Percentiles rank a stretch among this genome's conserved stretches.
These are phyloP conservation scores for Genyomyrus donnyi DNA, from an alignment of 2,113 vertebrate species.

Conservation along the genomic window DNA sequence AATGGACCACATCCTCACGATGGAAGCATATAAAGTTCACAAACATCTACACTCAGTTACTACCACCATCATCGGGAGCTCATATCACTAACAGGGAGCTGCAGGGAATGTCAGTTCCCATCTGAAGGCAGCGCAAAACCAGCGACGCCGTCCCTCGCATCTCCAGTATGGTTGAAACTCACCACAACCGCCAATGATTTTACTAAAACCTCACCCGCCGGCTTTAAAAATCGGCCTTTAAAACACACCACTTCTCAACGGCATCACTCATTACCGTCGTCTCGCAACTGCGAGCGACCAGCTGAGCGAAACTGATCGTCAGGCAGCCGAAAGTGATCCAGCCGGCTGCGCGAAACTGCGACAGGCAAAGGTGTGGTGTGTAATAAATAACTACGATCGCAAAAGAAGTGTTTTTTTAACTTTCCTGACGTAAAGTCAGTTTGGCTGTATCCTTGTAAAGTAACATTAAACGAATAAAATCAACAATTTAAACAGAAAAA, in stretches of 20 bases:
- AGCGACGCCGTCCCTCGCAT: neutral
- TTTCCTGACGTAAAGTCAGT: neutral
- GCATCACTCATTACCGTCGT: neutral
- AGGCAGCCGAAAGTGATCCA: neutral
- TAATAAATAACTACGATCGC: neutral
- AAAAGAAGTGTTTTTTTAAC: neutral
- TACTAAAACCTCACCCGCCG: neutral
- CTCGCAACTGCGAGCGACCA: neutral
- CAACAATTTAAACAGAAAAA: neutral
- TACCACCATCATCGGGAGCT: neutral
- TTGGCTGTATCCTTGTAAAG: neutral
- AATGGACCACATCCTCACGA: neutral
- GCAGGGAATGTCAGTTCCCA: neutral
- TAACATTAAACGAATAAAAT: neutral
- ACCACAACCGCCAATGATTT: neutral
- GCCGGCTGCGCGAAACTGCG: neutral
- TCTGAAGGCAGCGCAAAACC: neutral
- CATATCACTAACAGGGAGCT: neutral
- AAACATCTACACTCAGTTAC: neutral
- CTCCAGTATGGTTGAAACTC: neutral
- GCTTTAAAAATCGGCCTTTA: neutral
- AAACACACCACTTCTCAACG: neutral
- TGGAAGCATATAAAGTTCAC: neutral
- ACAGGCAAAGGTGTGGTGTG: neutral
- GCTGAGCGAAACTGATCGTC: neutral